These are phyloP conservation scores for Tragelaphus strepsiceros DNA, from an alignment of 2,113 vertebrate species.

Conservation along the genomic window DNA sequence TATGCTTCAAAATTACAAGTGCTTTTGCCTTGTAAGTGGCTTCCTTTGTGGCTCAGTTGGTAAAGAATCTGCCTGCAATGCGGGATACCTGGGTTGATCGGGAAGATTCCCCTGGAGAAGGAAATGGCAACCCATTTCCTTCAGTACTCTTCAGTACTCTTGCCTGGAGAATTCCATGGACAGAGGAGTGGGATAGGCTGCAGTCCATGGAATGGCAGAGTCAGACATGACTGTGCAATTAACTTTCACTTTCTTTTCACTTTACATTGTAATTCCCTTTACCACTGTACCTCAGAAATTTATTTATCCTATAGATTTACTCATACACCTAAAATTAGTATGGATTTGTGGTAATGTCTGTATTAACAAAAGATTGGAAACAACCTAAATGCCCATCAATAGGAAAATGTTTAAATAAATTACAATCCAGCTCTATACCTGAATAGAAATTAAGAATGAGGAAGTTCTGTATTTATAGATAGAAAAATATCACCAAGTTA, in stretches of 20 bases:
- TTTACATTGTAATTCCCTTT: neutral
- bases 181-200: neutral
- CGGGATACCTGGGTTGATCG: neutral
- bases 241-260: neutral
- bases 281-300: neutral
- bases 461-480: neutral
- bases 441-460: neutral
- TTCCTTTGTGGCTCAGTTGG: neutral
- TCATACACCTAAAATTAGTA: neutral
- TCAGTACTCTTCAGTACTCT: neutral
- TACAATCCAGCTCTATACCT: neutral
- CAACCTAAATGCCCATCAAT: neutral
- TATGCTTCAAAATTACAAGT: neutral
- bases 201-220: neutral
- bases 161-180: neutral
- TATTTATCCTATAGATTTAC: neutral
- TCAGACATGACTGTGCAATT: accelerated
- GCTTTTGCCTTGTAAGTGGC: neutral
- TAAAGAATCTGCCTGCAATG: neutral
- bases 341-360: neutral
- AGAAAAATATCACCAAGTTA: neutral
- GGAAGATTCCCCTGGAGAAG: neutral
- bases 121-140: neutral
- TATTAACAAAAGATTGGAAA: neutral
- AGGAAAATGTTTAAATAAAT: neutral